A percentile compares a stretch with the other conserved stretches of the same genome.
Evolutionary conservation across 2,797 vertebrate genomes (phyloP).

Genomic region (Ptychadena robeensis): DNA sequence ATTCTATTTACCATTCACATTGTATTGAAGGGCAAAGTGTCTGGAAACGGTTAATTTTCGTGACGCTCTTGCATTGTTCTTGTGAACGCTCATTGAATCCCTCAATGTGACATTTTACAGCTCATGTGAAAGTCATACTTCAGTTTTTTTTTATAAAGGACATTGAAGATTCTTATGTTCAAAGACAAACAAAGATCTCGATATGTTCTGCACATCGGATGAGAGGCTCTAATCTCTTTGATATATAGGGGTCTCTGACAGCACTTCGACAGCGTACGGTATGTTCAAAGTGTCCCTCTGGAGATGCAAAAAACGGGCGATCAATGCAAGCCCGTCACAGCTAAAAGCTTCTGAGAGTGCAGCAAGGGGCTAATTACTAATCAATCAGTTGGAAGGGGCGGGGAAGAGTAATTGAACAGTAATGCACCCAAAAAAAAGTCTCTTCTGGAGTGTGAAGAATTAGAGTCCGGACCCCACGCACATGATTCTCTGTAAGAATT

Average conservation of each 20-base stretch:
- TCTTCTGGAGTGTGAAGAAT: slow-evolving; percentile 49
- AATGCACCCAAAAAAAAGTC: slow-evolving; percentile 15
- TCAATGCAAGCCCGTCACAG: slow-evolving; percentile 37
- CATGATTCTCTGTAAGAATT: slow-evolving; percentile 11
- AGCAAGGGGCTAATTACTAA: slow-evolving; percentile 56
- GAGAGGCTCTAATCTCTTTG: slow-evolving; percentile 10
- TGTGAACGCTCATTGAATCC: background rate
- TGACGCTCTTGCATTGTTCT: no score
- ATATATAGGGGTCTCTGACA: slow-evolving; percentile 51
- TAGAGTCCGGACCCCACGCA: slow-evolving; percentile 23
- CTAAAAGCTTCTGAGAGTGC: slow-evolving; percentile 54
- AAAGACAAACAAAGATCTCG: slow-evolving; percentile 20
- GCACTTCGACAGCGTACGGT: slow-evolving; percentile 36
- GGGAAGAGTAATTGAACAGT: slow-evolving; percentile 9
- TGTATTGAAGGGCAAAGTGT: no score
- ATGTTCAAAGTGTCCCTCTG: slow-evolving; percentile 48
- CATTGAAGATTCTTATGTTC: slow-evolving; percentile 23
- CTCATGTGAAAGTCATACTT: slow-evolving; percentile 17
- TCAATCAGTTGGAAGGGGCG: slow-evolving; percentile 47
- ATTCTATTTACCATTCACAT: no score
- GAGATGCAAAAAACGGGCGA: slow-evolving; percentile 50
- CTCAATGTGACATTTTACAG: background rate
- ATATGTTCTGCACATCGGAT: background rate
- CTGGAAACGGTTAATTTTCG: no score
- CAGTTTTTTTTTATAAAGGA: background rate